Conservation (phyloP, 2,797 vertebrate genomes). For the Kryptopterus vitreolus region DNA sequence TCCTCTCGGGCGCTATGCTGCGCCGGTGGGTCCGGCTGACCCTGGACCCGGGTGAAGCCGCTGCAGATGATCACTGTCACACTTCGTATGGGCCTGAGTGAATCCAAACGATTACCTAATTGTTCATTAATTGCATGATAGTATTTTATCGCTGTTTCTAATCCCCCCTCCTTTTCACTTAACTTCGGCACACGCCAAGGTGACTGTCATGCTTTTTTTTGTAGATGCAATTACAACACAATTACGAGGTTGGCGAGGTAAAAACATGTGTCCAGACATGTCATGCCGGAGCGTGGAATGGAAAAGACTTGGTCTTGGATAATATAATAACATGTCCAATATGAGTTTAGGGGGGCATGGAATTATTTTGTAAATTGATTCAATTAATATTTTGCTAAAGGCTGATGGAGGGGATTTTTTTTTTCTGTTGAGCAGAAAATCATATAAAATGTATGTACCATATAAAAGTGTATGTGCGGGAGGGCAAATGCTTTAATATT, state of each 20-base stretch:
- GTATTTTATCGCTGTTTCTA: slow-evolving; percentile 38
- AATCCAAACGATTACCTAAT: slow-evolving; percentile 59
- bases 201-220: slow-evolving; percentile 61
- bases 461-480: too few relatives aligned
- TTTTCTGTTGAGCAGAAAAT: neutral
- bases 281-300: slow-evolving; percentile 40
- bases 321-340: slow-evolving; percentile 32
- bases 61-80: slow-evolving; percentile 48
- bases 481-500: too few relatives aligned
- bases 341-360: neutral
- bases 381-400: slow-evolving; percentile 5
- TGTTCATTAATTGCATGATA: slow-evolving; percentile 59
- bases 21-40: slow-evolving; percentile 21
- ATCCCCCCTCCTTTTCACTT: slow-evolving; percentile 34
- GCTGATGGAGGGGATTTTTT: slow-evolving; percentile 1
- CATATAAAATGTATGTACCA: slow-evolving; percentile 2
- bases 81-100: slow-evolving; percentile 49
- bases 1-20: slow-evolving; percentile 25
- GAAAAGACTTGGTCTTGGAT: slow-evolving; percentile 33
- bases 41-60: slow-evolving; percentile 43
- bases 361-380: slow-evolving; percentile 39
- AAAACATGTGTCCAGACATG: slow-evolving; percentile 56
- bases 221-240: slow-evolving; percentile 60
- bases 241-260: slow-evolving; percentile 50
- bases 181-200: slow-evolving; percentile 47